Evolutionary conservation across 2,888 invertebrate species (phyloP).

Genomic region (Athalia rosae): DNA sequence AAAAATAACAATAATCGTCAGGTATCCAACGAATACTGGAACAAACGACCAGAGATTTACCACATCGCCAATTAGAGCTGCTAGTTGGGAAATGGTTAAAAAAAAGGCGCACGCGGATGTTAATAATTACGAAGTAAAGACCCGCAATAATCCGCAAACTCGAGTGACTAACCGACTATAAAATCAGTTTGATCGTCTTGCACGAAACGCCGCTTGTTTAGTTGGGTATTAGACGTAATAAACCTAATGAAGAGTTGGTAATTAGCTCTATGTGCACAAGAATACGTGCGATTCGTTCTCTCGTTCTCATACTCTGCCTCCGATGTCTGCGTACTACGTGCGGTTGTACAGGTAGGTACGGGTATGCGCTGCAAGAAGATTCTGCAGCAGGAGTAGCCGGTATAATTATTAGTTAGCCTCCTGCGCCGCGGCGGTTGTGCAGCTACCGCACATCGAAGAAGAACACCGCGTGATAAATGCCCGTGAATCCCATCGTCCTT

Average conservation of each 20-base stretch:
- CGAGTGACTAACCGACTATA: slow-evolving; percentile 11
- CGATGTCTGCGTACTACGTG: slow-evolving; percentile 4
- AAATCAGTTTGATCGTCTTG: slow-evolving; percentile 11
- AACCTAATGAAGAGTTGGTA: slow-evolving; percentile 22
- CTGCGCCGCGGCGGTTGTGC: not conserved
- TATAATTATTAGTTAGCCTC: slow-evolving; percentile 32
- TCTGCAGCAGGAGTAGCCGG: slow-evolving; percentile 3
- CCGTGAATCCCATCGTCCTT: slow-evolving; percentile 28
- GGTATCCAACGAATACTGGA: too few species aligned
- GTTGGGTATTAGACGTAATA: not conserved
- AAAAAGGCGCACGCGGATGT: too few species aligned
- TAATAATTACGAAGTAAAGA: too few species aligned
- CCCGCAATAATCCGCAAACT: not conserved
- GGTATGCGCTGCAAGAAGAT: not conserved
- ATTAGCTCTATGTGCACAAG: slow-evolving; percentile 20
- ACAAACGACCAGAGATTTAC: too few species aligned
- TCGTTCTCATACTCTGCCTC: not conserved
- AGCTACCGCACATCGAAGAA: not conserved
- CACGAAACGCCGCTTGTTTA: slow-evolving; percentile 33
- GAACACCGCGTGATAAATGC: slow-evolving; percentile 22
- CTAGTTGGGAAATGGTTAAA: too few species aligned
- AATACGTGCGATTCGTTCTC: not conserved
- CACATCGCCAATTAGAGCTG: too few species aligned
- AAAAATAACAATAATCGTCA: too few species aligned
- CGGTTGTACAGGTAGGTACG: slow-evolving; percentile 12